Conservation (phyloP, 2,113 vertebrate genomes). For the human region DNA sequence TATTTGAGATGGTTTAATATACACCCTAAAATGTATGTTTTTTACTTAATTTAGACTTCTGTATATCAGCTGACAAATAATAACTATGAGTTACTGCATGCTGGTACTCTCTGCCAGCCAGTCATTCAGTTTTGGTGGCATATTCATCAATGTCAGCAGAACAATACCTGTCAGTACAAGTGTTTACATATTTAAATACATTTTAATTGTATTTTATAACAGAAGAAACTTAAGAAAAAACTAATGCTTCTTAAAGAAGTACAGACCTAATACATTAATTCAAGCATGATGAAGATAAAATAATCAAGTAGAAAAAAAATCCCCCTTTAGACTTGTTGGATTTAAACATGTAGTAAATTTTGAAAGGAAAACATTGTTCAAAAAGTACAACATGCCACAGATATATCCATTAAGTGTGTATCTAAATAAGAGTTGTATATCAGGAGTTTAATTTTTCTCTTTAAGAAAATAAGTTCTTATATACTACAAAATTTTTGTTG, state of each 20-base stretch:
- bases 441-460: background rate
- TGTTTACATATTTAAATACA: background rate
- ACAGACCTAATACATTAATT: background rate
- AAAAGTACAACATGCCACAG: background rate
- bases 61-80: background rate
- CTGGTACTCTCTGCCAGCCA: background rate
- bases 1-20: too few relatives aligned
- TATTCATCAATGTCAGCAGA: background rate
- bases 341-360: background rate
- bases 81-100: background rate
- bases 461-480: background rate
- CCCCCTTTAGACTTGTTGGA: background rate
- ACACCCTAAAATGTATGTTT: background rate
- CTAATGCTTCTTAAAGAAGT: background rate
- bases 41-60: background rate
- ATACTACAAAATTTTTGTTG: background rate
- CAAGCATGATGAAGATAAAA: background rate
- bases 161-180: background rate
- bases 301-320: background rate
- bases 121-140: background rate
- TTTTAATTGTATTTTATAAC: slow-evolving; percentile 1
- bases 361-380: background rate
- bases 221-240: background rate
- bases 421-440: background rate
- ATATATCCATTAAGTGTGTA: background rate